Base-by-base conservation (phyloP, 2,888 invertebrate genomes). In the Eupithecia vulgata region DNA sequence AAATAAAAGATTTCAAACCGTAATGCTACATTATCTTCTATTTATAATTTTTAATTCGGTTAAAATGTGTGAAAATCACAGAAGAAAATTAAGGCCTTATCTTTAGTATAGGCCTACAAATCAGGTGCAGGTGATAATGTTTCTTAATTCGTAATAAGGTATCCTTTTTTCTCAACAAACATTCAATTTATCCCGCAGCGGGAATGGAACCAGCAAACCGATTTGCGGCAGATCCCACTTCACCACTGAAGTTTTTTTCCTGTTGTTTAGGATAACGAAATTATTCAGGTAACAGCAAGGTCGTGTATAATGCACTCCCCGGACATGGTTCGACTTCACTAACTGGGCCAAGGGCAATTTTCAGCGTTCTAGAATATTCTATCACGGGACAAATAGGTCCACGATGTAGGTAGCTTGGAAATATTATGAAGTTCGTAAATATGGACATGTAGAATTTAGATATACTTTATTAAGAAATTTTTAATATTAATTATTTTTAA, bases 311-410 rank as follows among this genome's bases (percentile, higher is more conserved):
- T 61, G 61, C 61, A 61, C 7, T 34, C 61, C 13, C 61, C 7
- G 1, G 30, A 34, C 57, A 25, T 57, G 13, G 21, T 10, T 59
- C 30, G n/a, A 21, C 45, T 45, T 45, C 45, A 5, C 13, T 61
- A 61, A 61, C 61, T 61, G 34, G 61, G 61, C 5, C 61, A 61
- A 61, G 61, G 61, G 61, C 61, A 61, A 59, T 17, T 34, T 61
- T 17, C 61, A 61, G 61, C 61, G 57, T 57, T 61, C 34, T 30
- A 61, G 61, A 61, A 34, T 61, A 61, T 57, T 57, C 34, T 61
- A 34, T 34, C 7, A 61, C 7, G 61, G 34, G 15, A 34, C 15
- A 34, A 34, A 61, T 30, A 61, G 17, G 17, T 8, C 30, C 17
- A 34, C 15, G 15, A 61, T 17, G 34, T 61, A 61, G 34, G 7